Conservation (phyloP, 2,797 vertebrate species). For the Spinibarbus caldwelli region DNA sequence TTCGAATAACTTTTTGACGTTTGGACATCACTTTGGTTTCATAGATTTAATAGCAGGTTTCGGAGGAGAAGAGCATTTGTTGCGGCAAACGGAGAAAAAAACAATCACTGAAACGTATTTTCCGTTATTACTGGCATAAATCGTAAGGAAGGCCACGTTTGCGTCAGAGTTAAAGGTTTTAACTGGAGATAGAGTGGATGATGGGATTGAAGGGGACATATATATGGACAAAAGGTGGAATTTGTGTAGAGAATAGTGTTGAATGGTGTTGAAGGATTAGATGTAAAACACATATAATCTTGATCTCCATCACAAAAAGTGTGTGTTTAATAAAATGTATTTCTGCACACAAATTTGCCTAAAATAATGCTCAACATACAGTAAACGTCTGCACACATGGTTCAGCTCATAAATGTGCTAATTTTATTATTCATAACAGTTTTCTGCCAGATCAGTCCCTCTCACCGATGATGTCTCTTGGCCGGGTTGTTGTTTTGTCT, state of each 20-base stretch:
- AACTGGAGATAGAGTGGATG: conserved; percentile 4
- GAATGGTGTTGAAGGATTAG: conserved; percentile 9
- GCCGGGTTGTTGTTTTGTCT: conserved; percentile 54
- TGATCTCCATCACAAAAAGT: conserved; percentile 23
- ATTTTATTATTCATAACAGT: conserved; percentile 28
- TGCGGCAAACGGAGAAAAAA: conserved; percentile 9
- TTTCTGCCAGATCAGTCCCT: conserved; percentile 24
- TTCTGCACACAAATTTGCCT: background rate
- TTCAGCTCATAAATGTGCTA: conserved; percentile 14
- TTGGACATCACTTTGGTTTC: conserved; percentile 39
- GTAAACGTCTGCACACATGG: background rate
- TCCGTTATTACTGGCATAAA: conserved; percentile 23
- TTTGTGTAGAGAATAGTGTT: conserved; percentile 18
- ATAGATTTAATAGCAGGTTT: conserved; percentile 46
- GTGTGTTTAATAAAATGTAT: conserved; percentile 9
- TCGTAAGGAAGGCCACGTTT: background rate
- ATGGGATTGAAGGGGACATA: background rate
- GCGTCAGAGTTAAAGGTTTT: background rate
- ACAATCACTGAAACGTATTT: conserved; percentile 10
- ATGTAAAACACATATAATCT: background rate
- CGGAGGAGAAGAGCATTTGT: conserved; percentile 48
- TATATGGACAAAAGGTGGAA: background rate
- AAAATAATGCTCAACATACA: background rate
- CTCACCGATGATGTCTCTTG: conserved; percentile 45
- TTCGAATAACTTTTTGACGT: conserved; percentile 25